phyloP scores from a whole-genome alignment of 1,140 invertebrate species.

The Bombus superbus region DNA sequence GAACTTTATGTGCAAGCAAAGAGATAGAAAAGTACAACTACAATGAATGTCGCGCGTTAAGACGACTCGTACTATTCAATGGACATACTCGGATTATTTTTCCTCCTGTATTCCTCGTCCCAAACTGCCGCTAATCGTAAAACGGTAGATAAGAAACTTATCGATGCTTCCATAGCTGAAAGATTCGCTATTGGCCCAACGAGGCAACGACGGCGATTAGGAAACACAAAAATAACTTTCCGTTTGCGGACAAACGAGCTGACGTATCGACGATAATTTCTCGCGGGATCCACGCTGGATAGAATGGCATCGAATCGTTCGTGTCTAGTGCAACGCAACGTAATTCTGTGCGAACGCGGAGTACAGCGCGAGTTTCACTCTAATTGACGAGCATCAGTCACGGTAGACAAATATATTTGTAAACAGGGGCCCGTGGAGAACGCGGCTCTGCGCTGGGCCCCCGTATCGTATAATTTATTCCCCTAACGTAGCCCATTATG shows the following conservation, averaged over 20 bases:
- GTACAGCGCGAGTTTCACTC: conserved; percentile 5
- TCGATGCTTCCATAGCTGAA: not conserved
- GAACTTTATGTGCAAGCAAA: not conserved
- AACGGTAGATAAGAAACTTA: not conserved
- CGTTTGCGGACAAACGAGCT: not conserved
- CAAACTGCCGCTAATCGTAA: too few relatives aligned
- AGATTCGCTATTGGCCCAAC: too few relatives aligned
- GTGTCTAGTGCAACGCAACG: not conserved
- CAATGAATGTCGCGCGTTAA: not conserved
- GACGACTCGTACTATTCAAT: not conserved
- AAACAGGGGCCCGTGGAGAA: conserved; percentile 40
- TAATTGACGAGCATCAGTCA: conserved; percentile 63
- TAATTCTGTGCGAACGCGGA: not conserved
- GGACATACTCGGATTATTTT: too few relatives aligned
- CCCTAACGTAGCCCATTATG: conserved; percentile 68
- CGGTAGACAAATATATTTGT: conserved; percentile 67
- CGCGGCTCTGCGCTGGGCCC: not conserved
- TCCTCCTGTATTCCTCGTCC: not conserved
- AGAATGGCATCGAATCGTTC: not conserved
- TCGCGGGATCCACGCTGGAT: not conserved
- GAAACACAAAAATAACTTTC: not conserved
- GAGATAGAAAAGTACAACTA: not conserved
- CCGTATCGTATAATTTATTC: conserved; percentile 66
- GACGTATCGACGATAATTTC: conserved; percentile 1
- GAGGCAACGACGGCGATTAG: not conserved